Evolutionary conservation across 2,888 invertebrate species (phyloP).

Genomic region (Platynereis dumerilii): DNA sequence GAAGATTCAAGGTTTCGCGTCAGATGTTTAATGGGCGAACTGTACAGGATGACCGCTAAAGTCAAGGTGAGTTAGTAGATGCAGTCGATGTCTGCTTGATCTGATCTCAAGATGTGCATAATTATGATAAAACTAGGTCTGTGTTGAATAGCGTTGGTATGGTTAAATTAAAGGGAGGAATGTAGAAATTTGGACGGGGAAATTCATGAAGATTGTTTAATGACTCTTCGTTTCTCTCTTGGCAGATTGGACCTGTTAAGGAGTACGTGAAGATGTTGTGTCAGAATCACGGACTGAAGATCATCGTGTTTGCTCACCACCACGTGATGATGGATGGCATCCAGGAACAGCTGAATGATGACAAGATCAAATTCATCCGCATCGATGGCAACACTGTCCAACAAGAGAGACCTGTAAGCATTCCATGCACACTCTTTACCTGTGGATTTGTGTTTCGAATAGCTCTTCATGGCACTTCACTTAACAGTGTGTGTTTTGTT

Average conservation of each 20-base stretch:
- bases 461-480: too few species aligned
- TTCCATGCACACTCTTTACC: too few species aligned
- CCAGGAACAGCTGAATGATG: constrained; percentile 49
- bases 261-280: constrained; percentile 58
- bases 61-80: constrained; percentile 23
- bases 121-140: too few species aligned
- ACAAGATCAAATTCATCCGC: constrained; percentile 54
- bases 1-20: constrained; percentile 18
- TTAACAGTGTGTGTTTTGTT: too few species aligned
- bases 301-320: constrained; percentile 61
- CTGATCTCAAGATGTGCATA: too few species aligned
- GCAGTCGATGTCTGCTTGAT: too few species aligned
- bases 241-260: constrained; percentile 56
- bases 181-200: too few species aligned
- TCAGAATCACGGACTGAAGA: constrained; percentile 52
- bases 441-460: too few species aligned
- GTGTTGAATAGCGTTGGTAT: too few species aligned
- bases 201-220: too few species aligned
- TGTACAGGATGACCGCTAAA: constrained; percentile 37
- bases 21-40: constrained; percentile 31
- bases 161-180: too few species aligned
- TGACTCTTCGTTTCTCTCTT: too few species aligned
- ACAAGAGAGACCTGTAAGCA: constrained; percentile 47
- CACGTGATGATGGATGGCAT: constrained; percentile 58
- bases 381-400: constrained; percentile 52